Evolutionary conservation across 2,888 invertebrate species (phyloP), one percentile per base, ranked within the genome.

Genomic region (Homarus gammarus): DNA sequence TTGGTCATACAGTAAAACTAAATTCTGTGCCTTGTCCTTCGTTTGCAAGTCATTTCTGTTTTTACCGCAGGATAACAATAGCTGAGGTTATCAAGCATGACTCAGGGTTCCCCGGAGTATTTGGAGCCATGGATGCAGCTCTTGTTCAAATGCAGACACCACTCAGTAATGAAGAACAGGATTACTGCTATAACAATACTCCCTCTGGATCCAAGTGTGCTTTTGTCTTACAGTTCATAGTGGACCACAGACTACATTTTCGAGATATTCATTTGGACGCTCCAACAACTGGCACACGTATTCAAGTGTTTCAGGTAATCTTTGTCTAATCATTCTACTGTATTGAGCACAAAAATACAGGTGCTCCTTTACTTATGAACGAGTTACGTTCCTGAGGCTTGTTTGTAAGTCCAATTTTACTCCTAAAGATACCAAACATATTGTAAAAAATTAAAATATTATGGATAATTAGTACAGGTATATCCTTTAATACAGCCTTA

Each of bases 41-140:
- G n/a, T n/a, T n/a, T n/a, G n/a, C n/a, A n/a, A n/a, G n/a, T n/a
- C n/a, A n/a, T n/a, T n/a, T n/a, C n/a, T n/a, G n/a, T 56, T 61
- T 33, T 61, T n/a, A 51, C n/a, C n/a, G n/a, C 82, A 83, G 82
- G 49, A 70, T 83, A 68, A 70, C 70, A 68, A 83, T 83, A 49
- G 68, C 82, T n/a, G 82, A 83, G 33, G 70, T 49, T 33, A 83
- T 83, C 68, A 83, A 83, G 70, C 82, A 83, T 44, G 70, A 83
- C 8, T 49, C 70, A 18, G 82, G 82, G 15, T 83, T 83, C 44
- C 82, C 82, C 22, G 82, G 82, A 22, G 70, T 70, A 15, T 83
- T 83, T 70, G 82, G 82, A 12, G 82, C 82, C 1, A 68, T 83
- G 82, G 82, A 83, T 49, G 82, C 82, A 49, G 82, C 82, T 61